Percentiles rank a stretch among this genome's conserved stretches.
These are phyloP conservation scores for Syngnathoides biaculeatus DNA, from an alignment of 2,113 vertebrate genomes.

Conservation along the genomic window DNA sequence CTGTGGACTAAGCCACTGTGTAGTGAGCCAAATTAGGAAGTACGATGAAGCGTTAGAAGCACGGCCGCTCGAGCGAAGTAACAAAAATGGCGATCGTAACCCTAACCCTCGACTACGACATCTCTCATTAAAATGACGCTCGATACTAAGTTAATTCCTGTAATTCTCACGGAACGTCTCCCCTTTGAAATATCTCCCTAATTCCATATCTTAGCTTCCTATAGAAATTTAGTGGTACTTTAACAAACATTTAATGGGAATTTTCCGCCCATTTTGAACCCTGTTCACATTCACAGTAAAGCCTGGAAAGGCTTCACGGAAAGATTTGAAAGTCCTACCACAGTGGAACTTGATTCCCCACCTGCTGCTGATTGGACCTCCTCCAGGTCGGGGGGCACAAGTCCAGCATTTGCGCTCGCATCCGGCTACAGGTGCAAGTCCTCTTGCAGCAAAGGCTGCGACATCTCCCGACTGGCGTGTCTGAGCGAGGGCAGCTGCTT, in stretches of 20 bases:
- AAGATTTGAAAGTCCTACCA: constrained; percentile 39
- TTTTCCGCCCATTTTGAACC: not conserved
- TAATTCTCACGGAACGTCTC: not conserved
- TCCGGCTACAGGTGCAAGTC: constrained; percentile 64
- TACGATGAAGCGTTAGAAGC: too few relatives aligned
- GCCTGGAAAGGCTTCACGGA: constrained; percentile 46
- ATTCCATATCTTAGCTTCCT: not conserved
- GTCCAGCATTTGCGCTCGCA: not conserved
- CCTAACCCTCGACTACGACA: too few relatives aligned
- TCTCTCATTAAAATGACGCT: too few relatives aligned
- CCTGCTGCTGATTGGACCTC: not conserved
- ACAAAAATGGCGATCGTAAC: too few relatives aligned
- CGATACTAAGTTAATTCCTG: too few relatives aligned
- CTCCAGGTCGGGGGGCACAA: not conserved
- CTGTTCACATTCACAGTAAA: constrained; percentile 60
- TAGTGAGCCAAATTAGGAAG: not conserved
- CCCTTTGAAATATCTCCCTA: not conserved
- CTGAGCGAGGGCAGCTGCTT: constrained; percentile 72
- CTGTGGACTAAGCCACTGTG: too few relatives aligned
- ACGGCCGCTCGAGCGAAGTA: too few relatives aligned
- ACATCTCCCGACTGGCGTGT: constrained; percentile 77
- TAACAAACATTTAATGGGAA: not conserved
- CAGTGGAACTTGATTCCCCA: not conserved
- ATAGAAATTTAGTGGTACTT: not conserved
- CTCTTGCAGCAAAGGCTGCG: constrained; percentile 81